Conservation (phyloP, 2,888 invertebrate species). For the Drosophila buzzatii region DNA sequence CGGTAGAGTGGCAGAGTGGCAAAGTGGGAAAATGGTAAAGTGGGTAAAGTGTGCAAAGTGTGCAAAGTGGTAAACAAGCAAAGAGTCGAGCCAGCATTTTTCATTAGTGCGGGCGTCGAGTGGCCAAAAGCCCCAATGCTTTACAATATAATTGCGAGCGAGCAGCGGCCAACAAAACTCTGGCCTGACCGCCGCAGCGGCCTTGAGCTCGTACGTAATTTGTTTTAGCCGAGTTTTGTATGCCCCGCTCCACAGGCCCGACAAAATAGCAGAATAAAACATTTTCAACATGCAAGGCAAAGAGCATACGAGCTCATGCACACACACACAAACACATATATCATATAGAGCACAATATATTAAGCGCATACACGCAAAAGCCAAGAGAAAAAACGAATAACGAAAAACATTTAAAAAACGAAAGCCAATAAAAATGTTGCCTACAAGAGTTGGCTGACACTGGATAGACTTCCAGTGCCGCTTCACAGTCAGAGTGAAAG, state of each 20-base stretch:
- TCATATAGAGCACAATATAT: slow-evolving; percentile 67
- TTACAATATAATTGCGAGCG: slow-evolving; percentile 72
- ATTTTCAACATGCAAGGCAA: slow-evolving; percentile 72
- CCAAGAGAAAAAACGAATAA: slow-evolving; percentile 9
- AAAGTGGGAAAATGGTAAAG: slow-evolving; percentile 3
- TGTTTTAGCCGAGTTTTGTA: slow-evolving; percentile 60
- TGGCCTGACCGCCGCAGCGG: slow-evolving; percentile 68
- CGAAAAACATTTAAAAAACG: slow-evolving; percentile 51
- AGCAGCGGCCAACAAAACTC: slow-evolving; percentile 47
- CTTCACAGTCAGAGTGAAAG: slow-evolving; percentile 51
- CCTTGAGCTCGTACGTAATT: slow-evolving; percentile 74
- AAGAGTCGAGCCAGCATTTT: slow-evolving; percentile 58
- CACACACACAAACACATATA: slow-evolving; percentile 8
- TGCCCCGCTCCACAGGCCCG: slow-evolving; percentile 1
- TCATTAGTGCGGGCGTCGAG: slow-evolving; percentile 68
- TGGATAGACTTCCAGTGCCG: slow-evolving; percentile 21
- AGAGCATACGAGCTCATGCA: slow-evolving; percentile 31
- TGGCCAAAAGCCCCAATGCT: slow-evolving; percentile 46
- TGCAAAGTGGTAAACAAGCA: slow-evolving; percentile 24
- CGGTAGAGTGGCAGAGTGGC: slow-evolving; percentile 14
- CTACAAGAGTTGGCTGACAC: slow-evolving; percentile 40
- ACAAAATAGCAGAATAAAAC: neutral
- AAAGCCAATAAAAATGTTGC: slow-evolving; percentile 62
- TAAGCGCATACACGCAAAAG: slow-evolving; percentile 66
- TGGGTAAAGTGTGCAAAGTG: slow-evolving; percentile 3